phyloP scores from a whole-genome alignment of 64 coral and sea anemone species.

The Stylophora pistillata region DNA sequence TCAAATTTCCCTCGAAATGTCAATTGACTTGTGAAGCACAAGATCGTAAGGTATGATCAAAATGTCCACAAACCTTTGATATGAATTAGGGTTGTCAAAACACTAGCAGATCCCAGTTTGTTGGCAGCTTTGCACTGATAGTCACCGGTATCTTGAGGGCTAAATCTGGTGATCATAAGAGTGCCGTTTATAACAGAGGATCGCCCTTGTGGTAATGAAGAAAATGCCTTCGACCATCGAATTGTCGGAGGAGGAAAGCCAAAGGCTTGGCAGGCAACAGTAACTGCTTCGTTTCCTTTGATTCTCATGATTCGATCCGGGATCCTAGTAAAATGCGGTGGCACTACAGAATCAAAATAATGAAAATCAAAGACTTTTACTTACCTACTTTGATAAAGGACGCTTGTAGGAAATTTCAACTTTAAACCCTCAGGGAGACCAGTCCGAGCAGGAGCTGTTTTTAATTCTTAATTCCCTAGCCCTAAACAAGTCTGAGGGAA shows the following conservation, averaged over 20 bases:
- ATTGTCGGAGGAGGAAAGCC: background rate
- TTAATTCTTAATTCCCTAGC: too few species aligned
- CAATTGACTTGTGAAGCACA: too few species aligned
- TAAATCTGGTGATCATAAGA: background rate
- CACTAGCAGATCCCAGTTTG: background rate
- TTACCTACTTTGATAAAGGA: too few species aligned
- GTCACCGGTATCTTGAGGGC: background rate
- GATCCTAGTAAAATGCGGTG: background rate
- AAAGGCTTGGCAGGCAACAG: background rate
- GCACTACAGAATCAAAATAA: too few species aligned
- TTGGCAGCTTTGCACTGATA: slow-evolving; percentile 17
- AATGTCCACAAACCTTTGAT: too few species aligned
- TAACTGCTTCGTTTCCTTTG: background rate
- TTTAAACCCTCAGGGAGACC: too few species aligned
- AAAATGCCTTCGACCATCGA: background rate
- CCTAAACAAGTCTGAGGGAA: too few species aligned
- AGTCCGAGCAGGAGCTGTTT: too few species aligned
- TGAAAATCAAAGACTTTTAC: too few species aligned
- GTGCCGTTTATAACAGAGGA: background rate
- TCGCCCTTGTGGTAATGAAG: background rate
- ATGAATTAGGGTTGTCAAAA: background rate
- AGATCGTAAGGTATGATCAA: too few species aligned
- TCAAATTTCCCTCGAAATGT: too few species aligned
- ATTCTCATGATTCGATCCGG: background rate
- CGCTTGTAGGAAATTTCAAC: too few species aligned